Base-by-base conservation (phyloP, 2,888 invertebrate genomes). In the Melipona bicolor region DNA sequence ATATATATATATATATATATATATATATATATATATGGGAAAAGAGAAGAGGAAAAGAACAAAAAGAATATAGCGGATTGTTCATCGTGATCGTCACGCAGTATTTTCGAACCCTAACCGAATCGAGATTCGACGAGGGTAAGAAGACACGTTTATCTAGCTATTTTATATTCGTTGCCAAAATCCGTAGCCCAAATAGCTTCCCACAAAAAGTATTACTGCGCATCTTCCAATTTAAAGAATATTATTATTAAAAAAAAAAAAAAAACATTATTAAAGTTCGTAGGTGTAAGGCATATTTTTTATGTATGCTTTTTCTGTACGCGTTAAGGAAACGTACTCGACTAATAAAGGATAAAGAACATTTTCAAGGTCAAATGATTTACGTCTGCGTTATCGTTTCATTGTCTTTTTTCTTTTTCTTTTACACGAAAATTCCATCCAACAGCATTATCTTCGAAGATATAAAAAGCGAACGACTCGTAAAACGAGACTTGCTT, bases 261-360 rank as follows among this genome's bases (percentile, higher is more conserved):
- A 9, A 9, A 43, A 43, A 24, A 71, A 80, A 52, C 68, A 89
- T 85, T 78, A 88, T 87, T 86, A 85, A 88, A 87, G 79, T 88
- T 89, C 72, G 88, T 91, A 90, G 93, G 80, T 91, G 92, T 93
- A 94, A 94, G 93, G 94, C 93, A 94, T 94, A 94, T 94, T 94
- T 94, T 94, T 94, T 94, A 94, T 94, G 94, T 94, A 94, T 94
- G 94, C 94, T 94, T 94, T 94, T 94, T 93, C 94, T 94, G 94
- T 94, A 94, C 91, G 92, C 93, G 92, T 93, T 90, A 88, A 93
- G 91, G 89, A 90, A 90, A 89, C 88, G 85, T 89, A 90, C 88
- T 88, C 86, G 85, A 90, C 85, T 88, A 86, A 91, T 90, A 86
- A 86, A 84, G 83, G 85, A 84, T 77, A 85, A 88, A 87, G 72